Evolutionary conservation across 2,797 vertebrate species (phyloP), one percentile per base, ranked within the genome.

Genomic region (Chelon labrosus): DNA sequence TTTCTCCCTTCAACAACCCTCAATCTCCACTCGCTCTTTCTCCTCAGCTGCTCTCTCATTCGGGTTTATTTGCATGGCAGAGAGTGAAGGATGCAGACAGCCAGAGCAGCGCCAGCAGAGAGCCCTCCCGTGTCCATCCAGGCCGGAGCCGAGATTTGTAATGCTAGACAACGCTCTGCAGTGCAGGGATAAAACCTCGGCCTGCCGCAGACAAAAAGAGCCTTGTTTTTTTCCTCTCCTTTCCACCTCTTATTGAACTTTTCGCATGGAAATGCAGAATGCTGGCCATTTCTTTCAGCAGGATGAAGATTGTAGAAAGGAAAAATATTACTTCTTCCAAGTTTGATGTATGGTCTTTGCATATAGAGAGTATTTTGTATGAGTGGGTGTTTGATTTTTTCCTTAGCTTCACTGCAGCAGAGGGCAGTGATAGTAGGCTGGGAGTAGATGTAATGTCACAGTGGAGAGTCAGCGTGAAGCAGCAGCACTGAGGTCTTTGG

Each of bases 141-240:
- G 90, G 84, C 87, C 86, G 35, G 58, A 79, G 82, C 84, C 80
- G 79, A 92, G 86, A 92, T 91, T 93, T 93, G 90, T 91, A 92
- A 92, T 92, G 91, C 92, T 90, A 91, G 90, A 92, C 92, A 91
- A 92, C 91, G 84, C 90, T 87, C 84, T 38, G 85, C 88, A 76
- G 82, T 71, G 84, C 80, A 56, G 82, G 90, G 85, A 89, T 88
- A 92, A 90, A 44, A 17, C 14, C 82, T 83, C 82, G 54, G 52
- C 75, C 85, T 49, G 69, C 80, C 44, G 39, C 80, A 79, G 65
- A 93, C 89, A 92, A 90, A 92, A 86, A 91, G 88, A 75, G 83
- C 88, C 85, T 90, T 91, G 90, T 78, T 75, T 73, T 80, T 80
- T 46, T 22, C 19, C 42, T 60, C 41, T 65, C 59, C 65, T 87